Evolutionary conservation across 2,888 invertebrate genomes (phyloP).

Genomic region (Rhagium mordax): DNA sequence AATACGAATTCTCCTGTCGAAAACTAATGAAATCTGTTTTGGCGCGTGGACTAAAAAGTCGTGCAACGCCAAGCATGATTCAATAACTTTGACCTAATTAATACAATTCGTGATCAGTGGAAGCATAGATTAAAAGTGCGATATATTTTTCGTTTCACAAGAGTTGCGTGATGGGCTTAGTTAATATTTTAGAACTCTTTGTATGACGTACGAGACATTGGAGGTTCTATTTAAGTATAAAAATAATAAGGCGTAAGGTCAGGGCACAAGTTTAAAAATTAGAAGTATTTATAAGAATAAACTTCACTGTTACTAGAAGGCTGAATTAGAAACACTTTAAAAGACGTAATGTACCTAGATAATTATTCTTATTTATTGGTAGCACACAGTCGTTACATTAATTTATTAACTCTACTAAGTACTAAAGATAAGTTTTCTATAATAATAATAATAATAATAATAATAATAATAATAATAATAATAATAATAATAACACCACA

Average conservation of each 20-base stretch:
- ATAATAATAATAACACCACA: no score
- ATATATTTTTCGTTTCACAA: conserved; percentile 38
- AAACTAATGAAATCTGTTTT: conserved; percentile 38
- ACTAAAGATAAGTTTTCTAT: no score
- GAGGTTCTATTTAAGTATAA: neutral
- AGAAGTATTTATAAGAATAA: neutral
- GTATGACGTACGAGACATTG: neutral
- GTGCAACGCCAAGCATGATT: conserved; percentile 52
- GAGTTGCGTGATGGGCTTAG: conserved; percentile 34
- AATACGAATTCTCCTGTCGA: conserved; percentile 23
- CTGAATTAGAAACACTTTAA: neutral
- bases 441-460: no score
- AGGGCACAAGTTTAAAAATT: neutral
- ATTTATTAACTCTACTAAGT: no score
- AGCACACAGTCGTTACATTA: no score
- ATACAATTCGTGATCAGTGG: conserved; percentile 31
- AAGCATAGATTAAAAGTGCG: conserved; percentile 34
- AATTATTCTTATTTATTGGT: no score
- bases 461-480: no score
- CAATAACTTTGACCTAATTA: conserved; percentile 44
- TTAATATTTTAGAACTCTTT: neutral
- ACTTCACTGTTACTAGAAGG: neutral
- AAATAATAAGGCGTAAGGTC: neutral
- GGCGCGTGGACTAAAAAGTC: conserved; percentile 53
- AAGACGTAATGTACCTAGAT: no score